Percentiles rank a stretch among this genome's conserved stretches.
These are phyloP conservation scores for Diadema setosum DNA, from an alignment of 35 echinoderm and acorn worm species.

Conservation along the genomic window DNA sequence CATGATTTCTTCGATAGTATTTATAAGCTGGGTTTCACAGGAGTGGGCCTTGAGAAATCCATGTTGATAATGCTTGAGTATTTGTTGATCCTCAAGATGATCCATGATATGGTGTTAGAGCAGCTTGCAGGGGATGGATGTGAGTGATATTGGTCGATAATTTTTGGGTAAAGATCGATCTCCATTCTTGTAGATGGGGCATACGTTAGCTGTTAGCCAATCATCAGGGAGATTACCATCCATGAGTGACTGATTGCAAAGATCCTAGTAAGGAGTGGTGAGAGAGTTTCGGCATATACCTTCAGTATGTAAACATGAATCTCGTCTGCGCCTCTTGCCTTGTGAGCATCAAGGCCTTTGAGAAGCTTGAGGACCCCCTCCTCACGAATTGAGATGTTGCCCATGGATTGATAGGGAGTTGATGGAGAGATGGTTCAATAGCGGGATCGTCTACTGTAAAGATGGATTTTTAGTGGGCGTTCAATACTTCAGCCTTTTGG, in stretches of 20 bases:
- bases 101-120: conserved; percentile 21
- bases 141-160: conserved; percentile 42
- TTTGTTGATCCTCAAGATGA: not conserved
- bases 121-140: conserved; percentile 39
- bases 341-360: not conserved
- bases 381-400: not conserved
- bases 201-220: conserved; percentile 35
- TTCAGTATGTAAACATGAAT: conserved; percentile 21
- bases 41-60: not conserved
- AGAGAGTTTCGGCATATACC: not conserved
- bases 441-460: not conserved
- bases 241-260: conserved; percentile 40
- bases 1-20: not conserved
- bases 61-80: not conserved
- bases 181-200: conserved; percentile 51
- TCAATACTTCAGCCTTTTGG: not conserved
- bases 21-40: conserved; percentile 10
- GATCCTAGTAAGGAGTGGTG: conserved; percentile 26
- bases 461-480: not conserved
- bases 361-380: conserved; percentile 1
- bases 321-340: conserved; percentile 3
- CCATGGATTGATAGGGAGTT: not conserved
- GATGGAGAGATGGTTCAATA: not conserved
- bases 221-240: conserved; percentile 27
- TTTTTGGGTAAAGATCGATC: not conserved